Evolutionary conservation across 2,797 vertebrate genomes (phyloP), one percentile per base, ranked within the genome.

Genomic region (Amblyopsis hoosieri): DNA sequence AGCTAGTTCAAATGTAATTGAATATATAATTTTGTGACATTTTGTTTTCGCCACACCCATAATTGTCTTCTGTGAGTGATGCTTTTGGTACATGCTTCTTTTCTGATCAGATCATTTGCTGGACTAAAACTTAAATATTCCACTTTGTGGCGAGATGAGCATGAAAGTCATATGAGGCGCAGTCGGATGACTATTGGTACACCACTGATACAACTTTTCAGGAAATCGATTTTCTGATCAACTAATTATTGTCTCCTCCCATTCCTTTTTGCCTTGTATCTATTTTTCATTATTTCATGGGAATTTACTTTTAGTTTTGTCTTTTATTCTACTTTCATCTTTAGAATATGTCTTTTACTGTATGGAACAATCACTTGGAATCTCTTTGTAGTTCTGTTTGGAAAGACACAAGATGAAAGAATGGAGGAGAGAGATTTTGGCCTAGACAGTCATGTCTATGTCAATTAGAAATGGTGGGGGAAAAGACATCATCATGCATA

Each of bases 291-390:
- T 29, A 42, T 45, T 66, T 55, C 46, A 47, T 13, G 7, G 17
- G 23, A 2, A 12, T 67, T n/a, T 48, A 6, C 54, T 23, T 51
- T 13, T 33, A 14, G 8, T 45, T 56, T 42, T 14, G n/a, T 14
- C 33, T 45, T 10, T 10, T 56, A 56, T n/a, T 10, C 49, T 37
- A 45, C 51, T 64, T 66, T 62, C 60, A 67, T 80, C 61, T 65
- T 11, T 1, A 19, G 10, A 66, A 29, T 7, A 57, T 45, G 37
- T 64, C 12, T 67, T 66, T 66, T 64, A 54, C 13, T 54, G 47
- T 42, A 71, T 60, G 4, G 1, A 48, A 60, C 64, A 62, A 10
- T 51, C 2, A 71, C 59, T 68, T 54, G 9, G 17, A 37, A 47
- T 42, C n/a, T 66, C 59, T 71, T 57, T 54, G n/a, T 52, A 50